A percentile compares a stretch with the other conserved stretches of the same genome.
Conservation (phyloP, 2,113 vertebrate genomes). For the Menura novaehollandiae region DNA sequence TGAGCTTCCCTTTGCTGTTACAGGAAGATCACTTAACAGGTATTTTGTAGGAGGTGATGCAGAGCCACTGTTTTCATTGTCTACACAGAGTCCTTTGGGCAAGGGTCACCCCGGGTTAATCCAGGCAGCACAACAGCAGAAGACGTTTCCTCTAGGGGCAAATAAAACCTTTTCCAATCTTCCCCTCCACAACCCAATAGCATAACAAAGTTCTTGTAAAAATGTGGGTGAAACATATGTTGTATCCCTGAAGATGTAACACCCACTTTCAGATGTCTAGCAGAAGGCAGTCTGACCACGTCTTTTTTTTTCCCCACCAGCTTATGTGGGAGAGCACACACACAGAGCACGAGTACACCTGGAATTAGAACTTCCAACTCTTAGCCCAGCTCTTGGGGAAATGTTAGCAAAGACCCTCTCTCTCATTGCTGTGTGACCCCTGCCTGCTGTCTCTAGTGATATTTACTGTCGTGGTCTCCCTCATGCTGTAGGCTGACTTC, state of each 20-base stretch:
- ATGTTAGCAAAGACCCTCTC: not conserved
- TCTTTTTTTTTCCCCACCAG: not conserved
- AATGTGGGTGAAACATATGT: not conserved
- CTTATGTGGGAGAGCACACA: not conserved
- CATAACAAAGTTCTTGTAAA: not conserved
- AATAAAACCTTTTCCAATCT: not conserved
- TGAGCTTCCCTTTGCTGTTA: not conserved
- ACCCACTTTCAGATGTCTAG: not conserved
- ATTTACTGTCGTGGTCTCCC: fast-evolving
- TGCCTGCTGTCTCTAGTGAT: not conserved
- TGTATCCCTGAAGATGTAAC: not conserved
- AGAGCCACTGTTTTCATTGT: not conserved
- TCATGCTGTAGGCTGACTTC: not conserved
- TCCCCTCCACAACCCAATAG: not conserved
- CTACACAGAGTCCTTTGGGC: not conserved
- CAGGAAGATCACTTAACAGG: not conserved
- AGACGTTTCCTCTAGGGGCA: not conserved
- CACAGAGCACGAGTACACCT: not conserved
- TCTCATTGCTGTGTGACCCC: not conserved
- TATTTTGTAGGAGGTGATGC: not conserved
- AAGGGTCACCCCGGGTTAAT: not conserved
- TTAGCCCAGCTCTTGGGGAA: not conserved
- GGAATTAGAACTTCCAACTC: not conserved
- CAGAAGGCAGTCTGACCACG: not conserved
- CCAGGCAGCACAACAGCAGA: not conserved